A percentile compares a stretch with the other conserved stretches of the same genome.
These are phyloP conservation scores for Pantherophis vulpinus DNA, from an alignment of 2,797 vertebrate species.

Conservation along the genomic window DNA sequence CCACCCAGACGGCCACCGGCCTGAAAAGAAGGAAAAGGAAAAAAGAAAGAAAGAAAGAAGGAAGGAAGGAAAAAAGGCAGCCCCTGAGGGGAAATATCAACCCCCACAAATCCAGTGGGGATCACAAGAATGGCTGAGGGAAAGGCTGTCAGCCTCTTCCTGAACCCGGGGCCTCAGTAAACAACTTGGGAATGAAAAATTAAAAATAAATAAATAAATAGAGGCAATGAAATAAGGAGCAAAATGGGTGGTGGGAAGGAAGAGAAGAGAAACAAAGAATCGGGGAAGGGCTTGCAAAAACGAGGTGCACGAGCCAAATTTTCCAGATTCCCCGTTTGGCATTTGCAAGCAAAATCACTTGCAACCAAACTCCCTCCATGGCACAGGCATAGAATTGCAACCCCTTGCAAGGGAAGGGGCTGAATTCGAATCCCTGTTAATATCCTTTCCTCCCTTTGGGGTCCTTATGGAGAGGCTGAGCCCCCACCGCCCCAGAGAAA, in stretches of 20 bases:
- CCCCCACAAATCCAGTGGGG: not conserved
- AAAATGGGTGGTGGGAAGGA: not conserved
- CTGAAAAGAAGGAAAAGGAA: not conserved
- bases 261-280: not conserved
- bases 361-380: not conserved
- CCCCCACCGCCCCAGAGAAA: not conserved
- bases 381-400: not conserved
- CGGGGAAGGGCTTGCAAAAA: not conserved
- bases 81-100: not conserved
- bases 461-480: not conserved
- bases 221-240: not conserved
- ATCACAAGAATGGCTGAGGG: not conserved
- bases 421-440: not conserved
- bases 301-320: not conserved
- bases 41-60: not conserved
- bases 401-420: not conserved
- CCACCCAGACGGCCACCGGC: fast-evolving
- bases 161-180: not conserved
- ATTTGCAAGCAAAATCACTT: not conserved
- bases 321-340: not conserved
- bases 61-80: not conserved
- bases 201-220: not conserved
- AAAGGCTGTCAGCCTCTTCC: not conserved
- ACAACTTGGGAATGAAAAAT: not conserved
- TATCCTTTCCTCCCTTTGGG: not conserved